phyloP scores from a whole-genome alignment of 2,797 vertebrate genomes.

The Tauraco hartlaubi region DNA sequence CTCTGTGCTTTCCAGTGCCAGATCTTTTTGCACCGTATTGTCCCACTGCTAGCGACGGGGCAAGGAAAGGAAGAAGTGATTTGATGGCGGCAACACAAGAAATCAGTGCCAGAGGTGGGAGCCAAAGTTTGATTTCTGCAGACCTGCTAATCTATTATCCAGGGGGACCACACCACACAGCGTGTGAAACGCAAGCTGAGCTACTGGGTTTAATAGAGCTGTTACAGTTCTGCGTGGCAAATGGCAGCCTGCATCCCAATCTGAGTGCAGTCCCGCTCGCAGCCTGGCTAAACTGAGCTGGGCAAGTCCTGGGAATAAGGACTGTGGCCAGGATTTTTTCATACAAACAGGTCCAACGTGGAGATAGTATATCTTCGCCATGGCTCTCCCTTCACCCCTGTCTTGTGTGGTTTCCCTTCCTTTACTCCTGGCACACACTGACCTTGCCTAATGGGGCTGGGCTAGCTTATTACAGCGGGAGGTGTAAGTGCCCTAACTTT shows the following conservation, averaged over 20 bases:
- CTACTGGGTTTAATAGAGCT: not conserved
- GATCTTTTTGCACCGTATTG: not conserved
- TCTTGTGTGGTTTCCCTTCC: not conserved
- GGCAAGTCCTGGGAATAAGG: not conserved
- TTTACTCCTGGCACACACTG: not conserved
- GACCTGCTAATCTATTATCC: not conserved
- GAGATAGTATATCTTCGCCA: not conserved
- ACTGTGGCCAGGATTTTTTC: not conserved
- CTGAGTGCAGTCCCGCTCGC: not conserved
- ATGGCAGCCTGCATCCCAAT: not conserved
- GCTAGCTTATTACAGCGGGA: not conserved
- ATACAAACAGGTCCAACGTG: not conserved
- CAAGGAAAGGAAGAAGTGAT: not conserved
- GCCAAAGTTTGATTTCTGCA: not conserved
- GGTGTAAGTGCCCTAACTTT: not conserved
- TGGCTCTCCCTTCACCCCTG: not conserved
- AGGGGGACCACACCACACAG: fast-evolving
- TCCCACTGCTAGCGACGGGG: not conserved
- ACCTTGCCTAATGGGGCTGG: not conserved
- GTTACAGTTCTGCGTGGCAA: not conserved
- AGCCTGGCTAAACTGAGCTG: not conserved
- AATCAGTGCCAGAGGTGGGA: not conserved
- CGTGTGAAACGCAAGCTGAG: not conserved
- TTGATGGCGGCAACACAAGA: not conserved
- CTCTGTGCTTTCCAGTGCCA: not conserved